Evolutionary conservation across 2,797 vertebrate species (phyloP), one percentile per base, ranked within the genome.

Genomic region (Botia kubotai): DNA sequence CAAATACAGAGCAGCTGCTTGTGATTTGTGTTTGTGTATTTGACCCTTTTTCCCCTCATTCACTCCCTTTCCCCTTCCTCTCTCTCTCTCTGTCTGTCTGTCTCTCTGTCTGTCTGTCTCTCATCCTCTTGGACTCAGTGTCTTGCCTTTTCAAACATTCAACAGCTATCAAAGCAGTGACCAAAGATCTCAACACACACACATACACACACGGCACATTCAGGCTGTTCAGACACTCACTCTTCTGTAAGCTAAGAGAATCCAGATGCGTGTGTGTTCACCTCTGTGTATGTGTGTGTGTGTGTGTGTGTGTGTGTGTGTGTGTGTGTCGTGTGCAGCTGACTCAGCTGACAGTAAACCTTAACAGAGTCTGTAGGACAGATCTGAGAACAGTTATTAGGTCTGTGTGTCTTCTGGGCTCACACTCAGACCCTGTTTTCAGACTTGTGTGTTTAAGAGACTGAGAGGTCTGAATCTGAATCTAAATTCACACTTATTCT

Each of bases 201-300:
- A 58, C 73, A 75, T 67, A 76, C 75, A 79, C 73, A 82, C 84
- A 80, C 79, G 39, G 58, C 77, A 86, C 85, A 87, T 86, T 89
- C 86, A 85, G 76, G 57, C 26, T 3, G 75, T 62, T 63, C 78
- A 83, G 81, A 89, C 88, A 93, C 85, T 91, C 70, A 87, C 87
- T 82, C 88, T 91, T 90, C 91, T 92, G 90, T 92, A 81, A 73
- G 81, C 70, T 93, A 92, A 93, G 85, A 90, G 87, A 88, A 91
- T 89, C 91, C 92, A 93, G 90, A 92, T 94, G 91, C 78, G 74
- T 87, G 82, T 72, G 84, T 86, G 74, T 84, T 74, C 86, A 84
- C 77, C 63, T 80, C 58, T 72, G 79, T 82, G 36, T 83, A 66
- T 79, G 58, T 80, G 70, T 81, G 68, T 72, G 65, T 72, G 83